Conservation (phyloP, 2,888 invertebrate species). For the Isoperla grammatica region DNA sequence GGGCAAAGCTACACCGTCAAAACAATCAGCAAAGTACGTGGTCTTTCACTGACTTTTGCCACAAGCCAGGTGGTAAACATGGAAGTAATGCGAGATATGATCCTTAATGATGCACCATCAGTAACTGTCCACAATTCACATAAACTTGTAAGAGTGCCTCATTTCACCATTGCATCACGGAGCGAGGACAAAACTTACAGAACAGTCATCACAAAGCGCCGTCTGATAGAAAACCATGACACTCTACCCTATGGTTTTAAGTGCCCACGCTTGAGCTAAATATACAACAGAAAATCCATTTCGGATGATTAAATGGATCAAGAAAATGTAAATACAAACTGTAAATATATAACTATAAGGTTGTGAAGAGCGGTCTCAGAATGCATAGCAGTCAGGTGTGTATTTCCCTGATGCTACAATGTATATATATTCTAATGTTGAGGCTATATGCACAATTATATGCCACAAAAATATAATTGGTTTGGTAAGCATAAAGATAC, state of each 20-base stretch:
- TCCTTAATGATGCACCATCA: background rate
- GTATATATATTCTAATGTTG: too few relatives aligned
- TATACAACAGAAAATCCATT: too few relatives aligned
- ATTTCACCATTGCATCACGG: background rate
- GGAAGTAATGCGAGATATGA: background rate
- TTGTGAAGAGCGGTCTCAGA: too few relatives aligned
- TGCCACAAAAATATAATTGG: too few relatives aligned
- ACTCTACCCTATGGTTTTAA: background rate
- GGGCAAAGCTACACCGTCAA: background rate
- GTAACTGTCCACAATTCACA: background rate
- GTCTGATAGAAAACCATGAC: background rate
- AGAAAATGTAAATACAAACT: too few relatives aligned
- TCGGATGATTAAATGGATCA: too few relatives aligned
- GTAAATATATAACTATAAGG: too few relatives aligned
- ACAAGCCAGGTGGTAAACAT: background rate
- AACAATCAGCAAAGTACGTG: constrained; percentile 33
- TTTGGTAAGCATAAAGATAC: too few relatives aligned
- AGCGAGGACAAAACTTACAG: background rate
- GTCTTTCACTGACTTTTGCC: constrained; percentile 31
- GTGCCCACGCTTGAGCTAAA: background rate
- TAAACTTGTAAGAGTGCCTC: background rate
- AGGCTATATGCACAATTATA: too few relatives aligned
- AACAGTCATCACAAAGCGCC: background rate
- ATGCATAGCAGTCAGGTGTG: too few relatives aligned
- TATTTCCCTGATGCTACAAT: too few relatives aligned